Conservation (phyloP, 2,888 invertebrate species). For the Pachydiplax longipennis region DNA sequence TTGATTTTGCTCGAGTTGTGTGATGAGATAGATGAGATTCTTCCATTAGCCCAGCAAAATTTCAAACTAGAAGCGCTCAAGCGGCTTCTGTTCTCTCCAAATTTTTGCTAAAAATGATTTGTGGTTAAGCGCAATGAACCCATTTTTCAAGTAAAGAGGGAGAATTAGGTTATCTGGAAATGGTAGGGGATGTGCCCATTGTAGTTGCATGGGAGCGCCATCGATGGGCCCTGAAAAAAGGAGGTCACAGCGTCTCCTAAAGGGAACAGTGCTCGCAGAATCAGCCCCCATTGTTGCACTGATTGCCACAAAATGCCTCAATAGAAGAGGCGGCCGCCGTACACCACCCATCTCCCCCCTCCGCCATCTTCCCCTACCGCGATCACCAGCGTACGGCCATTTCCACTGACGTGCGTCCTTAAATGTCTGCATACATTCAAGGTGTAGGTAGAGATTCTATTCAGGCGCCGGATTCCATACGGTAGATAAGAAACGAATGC, state of each 20-base stretch:
- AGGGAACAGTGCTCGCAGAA: neutral
- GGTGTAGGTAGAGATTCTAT: neutral
- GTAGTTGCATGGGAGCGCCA: neutral
- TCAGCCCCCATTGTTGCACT: constrained; percentile 32
- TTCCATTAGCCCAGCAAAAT: no score
- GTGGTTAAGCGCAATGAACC: no score
- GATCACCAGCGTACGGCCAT: no score
- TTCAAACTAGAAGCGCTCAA: no score
- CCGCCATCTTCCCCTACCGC: neutral
- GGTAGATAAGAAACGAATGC: no score
- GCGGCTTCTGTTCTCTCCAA: no score
- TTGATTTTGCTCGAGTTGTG: no score
- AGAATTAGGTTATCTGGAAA: neutral
- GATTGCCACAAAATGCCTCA: constrained; percentile 35
- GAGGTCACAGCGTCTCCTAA: neutral
- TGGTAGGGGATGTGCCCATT: neutral
- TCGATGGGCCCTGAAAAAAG: neutral
- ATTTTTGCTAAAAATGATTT: no score
- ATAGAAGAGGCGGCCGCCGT: neutral
- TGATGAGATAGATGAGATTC: no score
- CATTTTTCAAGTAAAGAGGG: neutral
- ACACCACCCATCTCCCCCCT: neutral
- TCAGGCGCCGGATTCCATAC: neutral
- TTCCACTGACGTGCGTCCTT: neutral
- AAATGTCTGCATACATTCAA: neutral